Base-by-base conservation (phyloP, 2,888 invertebrate species). In the Tenthredo livida region DNA sequence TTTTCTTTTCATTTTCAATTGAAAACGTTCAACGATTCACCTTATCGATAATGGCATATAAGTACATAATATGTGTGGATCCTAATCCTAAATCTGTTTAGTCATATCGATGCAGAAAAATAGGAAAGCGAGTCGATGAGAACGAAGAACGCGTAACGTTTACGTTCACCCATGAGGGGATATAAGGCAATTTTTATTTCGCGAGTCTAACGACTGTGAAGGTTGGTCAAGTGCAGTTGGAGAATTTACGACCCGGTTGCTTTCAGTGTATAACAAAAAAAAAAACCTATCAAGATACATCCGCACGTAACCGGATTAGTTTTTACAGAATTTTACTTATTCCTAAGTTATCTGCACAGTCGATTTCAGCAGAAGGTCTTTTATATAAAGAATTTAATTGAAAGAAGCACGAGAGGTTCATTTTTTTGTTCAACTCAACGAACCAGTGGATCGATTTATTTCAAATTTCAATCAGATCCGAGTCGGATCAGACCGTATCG, bases 211-310 rank as follows among this genome's bases (percentile, higher is more conserved):
- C 72, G 72, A 72, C 72, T 72, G 40, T 40, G 72, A 72, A 72
- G 72, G 72, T 72, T 72, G 72, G 72, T 72, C 72, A 72, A 72
- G 72, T 72, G 37, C 72, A 72, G 72, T 43, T 72, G 10, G 25
- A 29, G 72, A 72, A 72, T 72, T 72, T 40, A 72, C 21, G 72
- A 72, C 43, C 40, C 9, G 70, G 33, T 7, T 72, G 43, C 21
- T 43, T 72, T 2, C 25, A 72, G 40, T 29, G 2, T 43, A n/a
- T 43, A 43, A 43, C 17, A n/a, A n/a, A 21, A 72, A n/a, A 21
- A 72, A 72, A 72, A 40, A 72, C 43, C 1, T 43, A 21, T 43
- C 21, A 72, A 72, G 40, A 37, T 72, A 43, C 40, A 50, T 50
- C 50, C 17, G 40, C 43, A 72, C 33, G 40, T 72, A 43, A 72